phyloP scores from a whole-genome alignment of 2,797 vertebrate genomes.

The Zalophus californianus region DNA sequence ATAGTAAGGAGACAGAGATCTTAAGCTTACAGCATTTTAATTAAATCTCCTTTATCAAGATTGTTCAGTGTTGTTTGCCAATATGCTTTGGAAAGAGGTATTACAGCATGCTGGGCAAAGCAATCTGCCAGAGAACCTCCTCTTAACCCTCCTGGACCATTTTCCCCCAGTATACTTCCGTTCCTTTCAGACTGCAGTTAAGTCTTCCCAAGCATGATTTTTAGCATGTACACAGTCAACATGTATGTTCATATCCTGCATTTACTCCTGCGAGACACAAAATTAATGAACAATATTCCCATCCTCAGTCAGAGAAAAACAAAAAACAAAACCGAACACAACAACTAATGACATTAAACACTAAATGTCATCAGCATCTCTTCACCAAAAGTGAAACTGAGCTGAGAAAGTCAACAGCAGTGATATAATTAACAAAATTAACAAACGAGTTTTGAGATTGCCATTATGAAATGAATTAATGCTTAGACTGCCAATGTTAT shows the following conservation, averaged over 20 bases:
- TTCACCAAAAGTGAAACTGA: slow-evolving; percentile 62
- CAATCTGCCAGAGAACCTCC: slow-evolving; percentile 75
- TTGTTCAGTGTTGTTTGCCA: slow-evolving; percentile 80
- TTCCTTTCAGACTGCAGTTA: slow-evolving; percentile 48
- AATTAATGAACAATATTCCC: slow-evolving; percentile 59
- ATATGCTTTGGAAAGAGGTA: slow-evolving; percentile 81
- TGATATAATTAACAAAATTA: slow-evolving; percentile 77
- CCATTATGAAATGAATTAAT: slow-evolving; percentile 60
- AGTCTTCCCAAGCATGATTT: slow-evolving; percentile 63
- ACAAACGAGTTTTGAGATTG: slow-evolving; percentile 63
- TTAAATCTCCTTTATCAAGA: slow-evolving; percentile 83
- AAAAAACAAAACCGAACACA: not conserved
- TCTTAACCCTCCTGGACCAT: slow-evolving; percentile 56
- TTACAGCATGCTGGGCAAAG: slow-evolving; percentile 78
- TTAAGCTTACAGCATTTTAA: slow-evolving; percentile 80
- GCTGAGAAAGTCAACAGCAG: slow-evolving; percentile 76
- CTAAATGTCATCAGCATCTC: slow-evolving; percentile 74
- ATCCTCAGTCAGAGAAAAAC: not conserved
- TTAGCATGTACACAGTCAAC: slow-evolving; percentile 50
- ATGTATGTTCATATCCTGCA: not conserved
- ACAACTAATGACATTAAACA: slow-evolving; percentile 75
- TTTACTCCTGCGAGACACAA: slow-evolving; percentile 2
- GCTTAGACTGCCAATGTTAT: slow-evolving; percentile 69
- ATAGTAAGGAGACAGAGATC: slow-evolving; percentile 55
- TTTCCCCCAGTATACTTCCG: not conserved